Conservation (phyloP, 2,797 vertebrate genomes). For the Hipposideros larvatus region DNA sequence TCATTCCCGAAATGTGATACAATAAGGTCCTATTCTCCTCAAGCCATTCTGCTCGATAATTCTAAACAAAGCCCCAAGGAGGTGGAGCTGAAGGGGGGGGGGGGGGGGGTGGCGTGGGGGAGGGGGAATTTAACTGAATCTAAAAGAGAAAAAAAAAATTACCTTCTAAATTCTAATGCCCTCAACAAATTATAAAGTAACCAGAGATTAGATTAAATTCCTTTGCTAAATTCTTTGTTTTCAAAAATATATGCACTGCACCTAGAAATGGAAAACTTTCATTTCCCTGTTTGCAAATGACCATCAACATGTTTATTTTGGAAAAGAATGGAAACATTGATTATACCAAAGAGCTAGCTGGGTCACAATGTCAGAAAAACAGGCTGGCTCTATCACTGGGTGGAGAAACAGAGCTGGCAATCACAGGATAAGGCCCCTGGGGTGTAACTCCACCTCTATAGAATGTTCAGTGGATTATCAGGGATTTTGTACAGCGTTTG, state of each 20-base stretch:
- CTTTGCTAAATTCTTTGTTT: constrained; percentile 73
- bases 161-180: constrained; percentile 64
- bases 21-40: constrained; percentile 79
- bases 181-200: constrained; percentile 62
- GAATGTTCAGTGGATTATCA: background rate
- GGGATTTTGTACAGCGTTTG: background rate
- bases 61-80: constrained; percentile 68
- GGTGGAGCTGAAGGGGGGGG: background rate
- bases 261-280: constrained; percentile 75
- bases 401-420: constrained; percentile 36
- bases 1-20: constrained; percentile 80
- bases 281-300: constrained; percentile 73
- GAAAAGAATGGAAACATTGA: constrained; percentile 77
- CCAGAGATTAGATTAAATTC: constrained; percentile 77
- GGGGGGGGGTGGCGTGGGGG: background rate
- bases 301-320: constrained; percentile 72
- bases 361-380: constrained; percentile 72
- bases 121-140: constrained; percentile 60
- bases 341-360: constrained; percentile 63
- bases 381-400: constrained; percentile 21
- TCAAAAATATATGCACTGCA: constrained; percentile 48
- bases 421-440: background rate
- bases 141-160: constrained; percentile 49
- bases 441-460: constrained; percentile 14
- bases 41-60: constrained; percentile 66